These are phyloP conservation scores for Diabrotica balteata DNA, from an alignment of 2,888 invertebrate genomes.

Conservation along the genomic window DNA sequence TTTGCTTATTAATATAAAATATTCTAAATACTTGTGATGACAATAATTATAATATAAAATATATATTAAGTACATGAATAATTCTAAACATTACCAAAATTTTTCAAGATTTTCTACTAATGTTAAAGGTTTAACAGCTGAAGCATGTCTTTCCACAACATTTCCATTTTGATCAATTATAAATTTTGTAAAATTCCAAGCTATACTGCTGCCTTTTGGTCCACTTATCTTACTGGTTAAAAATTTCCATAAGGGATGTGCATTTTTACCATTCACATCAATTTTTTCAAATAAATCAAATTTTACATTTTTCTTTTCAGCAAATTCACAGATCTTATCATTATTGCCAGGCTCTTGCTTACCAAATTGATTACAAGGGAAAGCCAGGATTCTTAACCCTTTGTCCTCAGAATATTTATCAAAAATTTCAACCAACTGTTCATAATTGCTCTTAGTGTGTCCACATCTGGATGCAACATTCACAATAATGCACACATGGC, in stretches of 20 bases:
- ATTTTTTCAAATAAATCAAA: slow-evolving; percentile 79
- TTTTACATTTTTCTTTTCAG: slow-evolving; percentile 68
- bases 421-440: slow-evolving; percentile 75
- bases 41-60: too few species aligned
- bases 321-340: slow-evolving; percentile 71
- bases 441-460: slow-evolving; percentile 82
- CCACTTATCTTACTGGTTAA: slow-evolving; percentile 66
- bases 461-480: slow-evolving; percentile 91
- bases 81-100: slow-evolving; percentile 48
- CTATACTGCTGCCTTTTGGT: slow-evolving; percentile 69
- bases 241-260: slow-evolving; percentile 73
- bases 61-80: too few species aligned
- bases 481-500: slow-evolving; percentile 82
- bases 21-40: too few species aligned
- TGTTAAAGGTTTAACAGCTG: slow-evolving; percentile 56
- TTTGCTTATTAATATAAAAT: too few species aligned
- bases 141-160: slow-evolving; percentile 70
- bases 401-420: slow-evolving; percentile 73
- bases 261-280: slow-evolving; percentile 71
- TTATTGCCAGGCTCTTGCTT: slow-evolving; percentile 72
- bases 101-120: slow-evolving; percentile 54
- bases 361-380: slow-evolving; percentile 88
- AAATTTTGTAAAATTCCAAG: slow-evolving; percentile 92
- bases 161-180: slow-evolving; percentile 76
- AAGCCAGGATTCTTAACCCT: slow-evolving; percentile 80